A percentile compares a stretch with the other conserved stretches of the same genome.
Evolutionary conservation across 30 jellyfish, hydroid and myxozoan genomes (phyloP).

Genomic region (Pelagia noctiluca): DNA sequence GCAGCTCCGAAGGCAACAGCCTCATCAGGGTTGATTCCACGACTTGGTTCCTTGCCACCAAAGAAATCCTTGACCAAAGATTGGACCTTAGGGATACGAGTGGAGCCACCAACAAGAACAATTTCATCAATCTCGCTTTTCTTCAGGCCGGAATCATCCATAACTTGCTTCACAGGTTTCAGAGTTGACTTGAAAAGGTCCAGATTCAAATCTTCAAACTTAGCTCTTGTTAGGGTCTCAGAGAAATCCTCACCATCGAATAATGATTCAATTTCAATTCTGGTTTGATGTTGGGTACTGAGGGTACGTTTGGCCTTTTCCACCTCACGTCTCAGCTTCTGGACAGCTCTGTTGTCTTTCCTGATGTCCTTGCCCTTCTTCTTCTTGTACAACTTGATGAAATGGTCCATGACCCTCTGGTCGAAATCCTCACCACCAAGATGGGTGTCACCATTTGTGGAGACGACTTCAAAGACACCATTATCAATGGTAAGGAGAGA

Average conservation of each 20-base stretch:
- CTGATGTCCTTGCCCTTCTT: conserved; percentile 97
- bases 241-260: conserved; percentile 99
- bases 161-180: conserved; percentile 90
- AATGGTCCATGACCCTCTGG: conserved; percentile 98
- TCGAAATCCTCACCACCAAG: conserved; percentile 99
- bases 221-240: conserved; percentile 99
- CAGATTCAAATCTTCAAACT: conserved; percentile 91
- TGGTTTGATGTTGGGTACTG: conserved; percentile 99
- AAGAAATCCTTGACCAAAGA: conserved; percentile 85
- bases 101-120: conserved; percentile 99
- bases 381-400: conserved; percentile 96
- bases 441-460: conserved; percentile 99
- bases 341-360: conserved; percentile 98
- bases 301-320: conserved; percentile 99
- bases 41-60: conserved; percentile 97
- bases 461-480: conserved; percentile 99
- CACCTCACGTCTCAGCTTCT: conserved; percentile 99
- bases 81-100: conserved; percentile 99
- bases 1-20: conserved; percentile 99
- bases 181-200: conserved; percentile 93
- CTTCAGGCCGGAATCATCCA: conserved; percentile 96
- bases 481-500: conserved; percentile 97
- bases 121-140: conserved; percentile 89
- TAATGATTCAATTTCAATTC: conserved; percentile 95
- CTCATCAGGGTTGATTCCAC: conserved; percentile 99